phyloP scores from a whole-genome alignment of 2,113 vertebrate genomes.

The Heterocephalus glaber region DNA sequence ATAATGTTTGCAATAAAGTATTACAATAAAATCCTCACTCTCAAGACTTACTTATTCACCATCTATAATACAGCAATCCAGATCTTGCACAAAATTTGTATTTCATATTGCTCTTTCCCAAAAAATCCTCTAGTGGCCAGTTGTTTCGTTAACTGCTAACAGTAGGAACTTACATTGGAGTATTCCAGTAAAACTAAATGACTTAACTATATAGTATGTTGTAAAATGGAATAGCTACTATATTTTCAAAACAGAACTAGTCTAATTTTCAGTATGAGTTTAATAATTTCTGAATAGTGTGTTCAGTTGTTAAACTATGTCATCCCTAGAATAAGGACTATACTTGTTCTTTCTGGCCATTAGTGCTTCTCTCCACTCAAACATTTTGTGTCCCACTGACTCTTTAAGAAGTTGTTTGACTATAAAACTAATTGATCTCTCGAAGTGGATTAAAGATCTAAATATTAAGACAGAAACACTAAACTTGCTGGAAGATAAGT shows the following conservation, averaged over 20 bases:
- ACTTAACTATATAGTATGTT: constrained; percentile 47
- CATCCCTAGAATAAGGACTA: constrained; percentile 30
- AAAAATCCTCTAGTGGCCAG: constrained; percentile 37
- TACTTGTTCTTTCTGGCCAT: constrained; percentile 53
- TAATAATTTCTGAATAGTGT: constrained; percentile 56
- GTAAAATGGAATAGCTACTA: constrained; percentile 59
- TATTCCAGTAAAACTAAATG: constrained; percentile 62
- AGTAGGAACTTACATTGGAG: constrained; percentile 44
- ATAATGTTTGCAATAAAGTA: background rate
- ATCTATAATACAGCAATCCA: background rate
- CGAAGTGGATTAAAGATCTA: no score
- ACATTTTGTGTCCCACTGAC: constrained; percentile 43
- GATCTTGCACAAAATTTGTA: constrained; percentile 23
- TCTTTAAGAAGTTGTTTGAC: constrained; percentile 14
- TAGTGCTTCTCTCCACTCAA: constrained; percentile 40
- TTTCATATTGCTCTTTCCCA: constrained; percentile 48
- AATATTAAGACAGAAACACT: no score
- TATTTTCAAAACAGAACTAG: constrained; percentile 53
- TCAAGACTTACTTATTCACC: background rate
- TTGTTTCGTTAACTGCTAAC: constrained; percentile 26
- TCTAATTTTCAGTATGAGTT: constrained; percentile 58
- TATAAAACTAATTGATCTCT: no score
- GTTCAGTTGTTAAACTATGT: constrained; percentile 42
- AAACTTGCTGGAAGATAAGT: no score
- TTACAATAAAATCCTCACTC: constrained; percentile 27